Evolutionary conservation across 2,888 invertebrate species (phyloP).

Genomic region (Erannis defoliaria): DNA sequence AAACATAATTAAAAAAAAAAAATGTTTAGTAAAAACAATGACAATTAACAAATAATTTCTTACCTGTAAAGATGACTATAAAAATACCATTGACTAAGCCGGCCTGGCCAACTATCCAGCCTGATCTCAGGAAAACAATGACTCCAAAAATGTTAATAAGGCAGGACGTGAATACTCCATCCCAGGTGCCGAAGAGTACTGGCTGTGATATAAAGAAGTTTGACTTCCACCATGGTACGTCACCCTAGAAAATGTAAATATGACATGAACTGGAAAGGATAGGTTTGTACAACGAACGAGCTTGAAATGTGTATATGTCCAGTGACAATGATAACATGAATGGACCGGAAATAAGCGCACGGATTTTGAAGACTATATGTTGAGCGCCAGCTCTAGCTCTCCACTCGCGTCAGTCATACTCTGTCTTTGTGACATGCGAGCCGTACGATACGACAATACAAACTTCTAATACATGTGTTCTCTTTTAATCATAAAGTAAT

Average conservation of each 20-base stretch:
- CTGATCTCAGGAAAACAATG: slow-evolving; percentile 97
- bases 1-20: too few relatives aligned
- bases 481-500: too few relatives aligned
- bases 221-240: slow-evolving; percentile 98
- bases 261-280: not conserved
- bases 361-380: too few relatives aligned
- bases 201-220: slow-evolving; percentile 98
- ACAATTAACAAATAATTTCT: slow-evolving; percentile 18
- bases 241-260: slow-evolving; percentile 82
- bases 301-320: not conserved
- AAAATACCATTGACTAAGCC: slow-evolving; percentile 93
- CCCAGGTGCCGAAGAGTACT: slow-evolving; percentile 98
- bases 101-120: slow-evolving; percentile 98
- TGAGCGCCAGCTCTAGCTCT: too few relatives aligned
- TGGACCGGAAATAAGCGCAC: too few relatives aligned
- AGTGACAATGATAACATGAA: too few relatives aligned
- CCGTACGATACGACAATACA: too few relatives aligned
- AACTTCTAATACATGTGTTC: too few relatives aligned
- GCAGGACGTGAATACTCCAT: slow-evolving; percentile 99
- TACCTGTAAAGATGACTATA: slow-evolving; percentile 93
- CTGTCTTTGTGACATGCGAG: too few relatives aligned
- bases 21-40: too few relatives aligned
- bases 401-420: too few relatives aligned
- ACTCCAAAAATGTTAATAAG: slow-evolving; percentile 99
- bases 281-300: not conserved